Evolutionary conservation across 2,113 vertebrate species (phyloP).

Genomic region (Mus spicilegus): DNA sequence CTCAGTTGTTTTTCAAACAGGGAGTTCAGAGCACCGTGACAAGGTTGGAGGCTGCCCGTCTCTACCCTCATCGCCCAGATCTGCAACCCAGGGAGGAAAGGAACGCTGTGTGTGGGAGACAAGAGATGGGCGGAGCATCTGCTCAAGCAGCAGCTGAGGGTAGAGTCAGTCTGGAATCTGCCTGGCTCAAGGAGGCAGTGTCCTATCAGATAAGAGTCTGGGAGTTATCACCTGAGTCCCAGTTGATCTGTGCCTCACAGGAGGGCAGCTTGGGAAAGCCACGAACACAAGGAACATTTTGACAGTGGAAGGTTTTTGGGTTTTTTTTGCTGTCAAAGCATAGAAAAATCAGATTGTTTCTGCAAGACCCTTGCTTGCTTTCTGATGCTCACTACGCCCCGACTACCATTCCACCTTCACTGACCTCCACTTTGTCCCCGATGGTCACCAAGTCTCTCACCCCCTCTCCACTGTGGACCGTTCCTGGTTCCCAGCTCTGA

Average conservation of each 20-base stretch:
- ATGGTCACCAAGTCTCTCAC: not conserved
- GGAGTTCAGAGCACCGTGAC: not conserved
- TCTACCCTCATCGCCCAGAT: not conserved
- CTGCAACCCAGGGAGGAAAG: not conserved
- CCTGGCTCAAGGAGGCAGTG: not conserved
- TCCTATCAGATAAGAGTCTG: constrained; percentile 20
- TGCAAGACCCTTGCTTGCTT: constrained; percentile 9
- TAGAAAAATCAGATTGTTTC: constrained; percentile 10
- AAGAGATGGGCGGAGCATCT: constrained; percentile 1
- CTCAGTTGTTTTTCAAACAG: not conserved
- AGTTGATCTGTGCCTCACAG: not conserved
- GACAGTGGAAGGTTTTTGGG: not conserved
- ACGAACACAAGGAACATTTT: not conserved
- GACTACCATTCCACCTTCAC: not conserved
- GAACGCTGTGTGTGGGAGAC: not conserved
- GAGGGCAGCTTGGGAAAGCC: constrained; percentile 25
- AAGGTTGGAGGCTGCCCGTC: not conserved
- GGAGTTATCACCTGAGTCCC: not conserved
- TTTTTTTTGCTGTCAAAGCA: not conserved
- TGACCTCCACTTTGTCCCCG: not conserved
- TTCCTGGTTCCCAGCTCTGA: not conserved
- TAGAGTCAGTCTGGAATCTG: not conserved
- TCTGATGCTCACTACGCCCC: not conserved
- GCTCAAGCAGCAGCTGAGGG: not conserved
- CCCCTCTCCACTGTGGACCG: not conserved